Conservation (phyloP, 2,888 invertebrate genomes). For the Eupithecia subumbrata region DNA sequence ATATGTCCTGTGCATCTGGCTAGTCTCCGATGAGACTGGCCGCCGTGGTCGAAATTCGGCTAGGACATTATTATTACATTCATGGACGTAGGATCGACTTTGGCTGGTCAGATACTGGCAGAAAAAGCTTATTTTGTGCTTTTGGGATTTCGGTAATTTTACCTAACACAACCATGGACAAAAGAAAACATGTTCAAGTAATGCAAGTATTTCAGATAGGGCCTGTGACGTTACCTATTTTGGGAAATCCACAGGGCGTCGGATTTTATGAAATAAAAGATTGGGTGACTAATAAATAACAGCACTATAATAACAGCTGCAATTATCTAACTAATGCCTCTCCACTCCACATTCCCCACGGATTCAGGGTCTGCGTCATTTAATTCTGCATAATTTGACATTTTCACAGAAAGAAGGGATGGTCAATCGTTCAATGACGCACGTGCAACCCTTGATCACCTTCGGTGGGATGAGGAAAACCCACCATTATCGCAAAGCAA, state of each 20-base stretch:
- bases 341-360: background rate
- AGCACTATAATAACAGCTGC: too few species aligned
- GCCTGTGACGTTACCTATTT: background rate
- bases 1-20: too few species aligned
- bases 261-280: background rate
- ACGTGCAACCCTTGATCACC: slow-evolving; percentile 64
- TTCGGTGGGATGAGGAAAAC: slow-evolving; percentile 67
- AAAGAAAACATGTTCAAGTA: background rate
- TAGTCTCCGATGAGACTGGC: too few species aligned
- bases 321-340: background rate
- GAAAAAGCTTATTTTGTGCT: background rate
- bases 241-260: background rate
- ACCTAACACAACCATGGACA: background rate
- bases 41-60: too few species aligned
- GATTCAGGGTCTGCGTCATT: slow-evolving; percentile 5
- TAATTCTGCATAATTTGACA: slow-evolving; percentile 42
- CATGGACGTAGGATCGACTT: background rate
- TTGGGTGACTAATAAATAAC: background rate
- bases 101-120: background rate
- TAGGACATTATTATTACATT: background rate
- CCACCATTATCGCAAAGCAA: slow-evolving; percentile 40
- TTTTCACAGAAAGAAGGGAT: slow-evolving; percentile 60
- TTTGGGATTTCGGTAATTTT: background rate
- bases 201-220: background rate
- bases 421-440: slow-evolving; percentile 61